Conservation (phyloP, 2,888 invertebrate species). For the Epirrhoe alternata region DNA sequence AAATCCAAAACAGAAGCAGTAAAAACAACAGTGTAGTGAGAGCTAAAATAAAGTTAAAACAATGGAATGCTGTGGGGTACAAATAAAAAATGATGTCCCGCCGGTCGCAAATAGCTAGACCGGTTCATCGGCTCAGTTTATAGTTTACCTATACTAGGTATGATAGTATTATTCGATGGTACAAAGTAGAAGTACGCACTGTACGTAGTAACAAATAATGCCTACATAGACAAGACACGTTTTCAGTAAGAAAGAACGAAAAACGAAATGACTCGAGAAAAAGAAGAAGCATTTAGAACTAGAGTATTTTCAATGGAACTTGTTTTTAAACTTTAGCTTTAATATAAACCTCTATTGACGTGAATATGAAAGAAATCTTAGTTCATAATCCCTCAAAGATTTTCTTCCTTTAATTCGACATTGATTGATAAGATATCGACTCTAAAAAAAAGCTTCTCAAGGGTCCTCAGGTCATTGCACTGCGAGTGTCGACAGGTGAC, state of each 20-base stretch:
- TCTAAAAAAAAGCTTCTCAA: not conserved
- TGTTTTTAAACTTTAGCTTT: no score
- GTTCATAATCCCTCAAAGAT: not conserved
- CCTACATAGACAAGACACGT: not conserved
- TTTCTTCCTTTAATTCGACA: constrained; percentile 2
- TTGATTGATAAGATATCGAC: not conserved
- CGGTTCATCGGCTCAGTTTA: constrained; percentile 31
- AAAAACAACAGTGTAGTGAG: constrained; percentile 3
- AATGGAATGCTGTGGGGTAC: constrained; percentile 25
- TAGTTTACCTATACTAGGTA: not conserved
- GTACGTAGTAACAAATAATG: not conserved
- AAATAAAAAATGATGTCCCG: constrained; percentile 34
- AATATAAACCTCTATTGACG: no score
- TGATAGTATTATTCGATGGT: not conserved
- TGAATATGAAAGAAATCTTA: not conserved
- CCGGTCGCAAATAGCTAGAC: constrained; percentile 39
- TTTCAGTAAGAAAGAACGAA: no score
- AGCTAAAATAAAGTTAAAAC: constrained; percentile 27
- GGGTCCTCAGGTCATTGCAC: constrained; percentile 17
- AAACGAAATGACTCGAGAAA: no score
- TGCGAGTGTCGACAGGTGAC: constrained; percentile 1
- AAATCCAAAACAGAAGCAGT: not conserved
- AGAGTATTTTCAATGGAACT: no score
- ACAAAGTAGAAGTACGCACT: constrained; percentile 3
- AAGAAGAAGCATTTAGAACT: no score